phyloP scores from a whole-genome alignment of 2,113 vertebrate genomes.

The Circaetus gallicus region DNA sequence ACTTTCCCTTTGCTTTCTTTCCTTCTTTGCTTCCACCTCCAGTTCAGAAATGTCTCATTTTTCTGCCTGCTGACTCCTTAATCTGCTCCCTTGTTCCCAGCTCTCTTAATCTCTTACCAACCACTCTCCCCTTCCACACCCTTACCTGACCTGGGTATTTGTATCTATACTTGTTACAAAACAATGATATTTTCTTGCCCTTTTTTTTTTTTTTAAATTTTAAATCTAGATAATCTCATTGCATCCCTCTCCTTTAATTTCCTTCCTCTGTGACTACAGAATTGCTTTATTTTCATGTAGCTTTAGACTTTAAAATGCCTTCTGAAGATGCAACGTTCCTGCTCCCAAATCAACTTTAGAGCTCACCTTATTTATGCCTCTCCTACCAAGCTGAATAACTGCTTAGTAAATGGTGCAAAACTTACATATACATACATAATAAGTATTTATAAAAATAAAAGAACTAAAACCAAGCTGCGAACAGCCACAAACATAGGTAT shows the following conservation, averaged over 20 bases:
- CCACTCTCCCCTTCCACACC: neutral
- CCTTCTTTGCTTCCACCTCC: neutral
- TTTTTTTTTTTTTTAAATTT: neutral
- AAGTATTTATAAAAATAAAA: neutral
- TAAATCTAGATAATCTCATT: neutral
- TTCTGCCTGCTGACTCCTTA: neutral
- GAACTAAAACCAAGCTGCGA: neutral
- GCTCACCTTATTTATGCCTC: neutral
- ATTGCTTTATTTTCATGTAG: neutral
- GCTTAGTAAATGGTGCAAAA: neutral
- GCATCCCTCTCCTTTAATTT: neutral
- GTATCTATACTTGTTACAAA: neutral
- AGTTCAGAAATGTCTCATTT: neutral
- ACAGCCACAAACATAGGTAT: neutral
- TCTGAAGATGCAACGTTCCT: neutral
- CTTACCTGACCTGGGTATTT: neutral
- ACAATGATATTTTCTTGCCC: neutral
- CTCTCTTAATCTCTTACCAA: neutral
- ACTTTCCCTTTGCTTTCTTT: neutral
- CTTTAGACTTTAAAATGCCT: neutral
- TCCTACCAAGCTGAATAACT: neutral
- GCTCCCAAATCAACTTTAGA: neutral
- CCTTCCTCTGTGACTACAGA: neutral
- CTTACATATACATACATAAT: neutral
- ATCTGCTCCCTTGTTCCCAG: neutral